phyloP scores from a whole-genome alignment of 2,113 vertebrate species.

The Xiphophorus maculatus region DNA sequence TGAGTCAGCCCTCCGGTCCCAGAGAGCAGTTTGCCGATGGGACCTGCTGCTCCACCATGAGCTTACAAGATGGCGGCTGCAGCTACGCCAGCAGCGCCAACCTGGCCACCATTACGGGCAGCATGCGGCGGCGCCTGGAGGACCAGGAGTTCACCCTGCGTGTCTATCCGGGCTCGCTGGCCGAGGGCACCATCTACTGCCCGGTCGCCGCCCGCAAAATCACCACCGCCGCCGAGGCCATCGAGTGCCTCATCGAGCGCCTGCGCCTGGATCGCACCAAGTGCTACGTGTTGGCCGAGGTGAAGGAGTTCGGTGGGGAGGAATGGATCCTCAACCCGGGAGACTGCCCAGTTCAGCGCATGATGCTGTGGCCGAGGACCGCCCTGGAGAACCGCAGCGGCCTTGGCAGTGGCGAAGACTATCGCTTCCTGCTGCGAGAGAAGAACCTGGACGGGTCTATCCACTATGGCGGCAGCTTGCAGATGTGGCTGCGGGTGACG shows the following conservation, averaged over 20 bases:
- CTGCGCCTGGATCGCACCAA: constrained; percentile 91
- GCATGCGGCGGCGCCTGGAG: constrained; percentile 92
- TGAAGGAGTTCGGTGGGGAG: constrained; percentile 98
- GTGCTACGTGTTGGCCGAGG: constrained; percentile 95
- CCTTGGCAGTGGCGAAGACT: constrained; percentile 88
- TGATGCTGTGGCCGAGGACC: constrained; percentile 98
- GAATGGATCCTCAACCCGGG: constrained; percentile 99
- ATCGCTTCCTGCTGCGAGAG: constrained; percentile 94
- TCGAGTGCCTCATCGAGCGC: constrained; percentile 88
- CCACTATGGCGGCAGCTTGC: constrained; percentile 94
- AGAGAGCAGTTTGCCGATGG: constrained; percentile 87
- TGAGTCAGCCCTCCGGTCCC: constrained; percentile 69
- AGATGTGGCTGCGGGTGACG: constrained; percentile 94
- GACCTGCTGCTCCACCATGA: constrained; percentile 90
- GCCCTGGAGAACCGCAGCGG: constrained; percentile 89
- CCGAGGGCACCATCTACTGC: constrained; percentile 97
- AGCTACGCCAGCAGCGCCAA: constrained; percentile 69
- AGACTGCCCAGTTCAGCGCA: constrained; percentile 96
- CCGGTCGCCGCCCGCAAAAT: constrained; percentile 91
- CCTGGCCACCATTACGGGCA: constrained; percentile 60
- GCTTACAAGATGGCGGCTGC: constrained; percentile 92
- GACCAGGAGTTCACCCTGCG: constrained; percentile 93
- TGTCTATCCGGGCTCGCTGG: constrained; percentile 92
- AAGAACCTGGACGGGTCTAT: constrained; percentile 98
- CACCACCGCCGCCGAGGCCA: constrained; percentile 95